Evolutionary conservation across 2,113 vertebrate species (phyloP), one percentile per base, ranked within the genome.

Genomic region (Phylloscopus whistleri): DNA sequence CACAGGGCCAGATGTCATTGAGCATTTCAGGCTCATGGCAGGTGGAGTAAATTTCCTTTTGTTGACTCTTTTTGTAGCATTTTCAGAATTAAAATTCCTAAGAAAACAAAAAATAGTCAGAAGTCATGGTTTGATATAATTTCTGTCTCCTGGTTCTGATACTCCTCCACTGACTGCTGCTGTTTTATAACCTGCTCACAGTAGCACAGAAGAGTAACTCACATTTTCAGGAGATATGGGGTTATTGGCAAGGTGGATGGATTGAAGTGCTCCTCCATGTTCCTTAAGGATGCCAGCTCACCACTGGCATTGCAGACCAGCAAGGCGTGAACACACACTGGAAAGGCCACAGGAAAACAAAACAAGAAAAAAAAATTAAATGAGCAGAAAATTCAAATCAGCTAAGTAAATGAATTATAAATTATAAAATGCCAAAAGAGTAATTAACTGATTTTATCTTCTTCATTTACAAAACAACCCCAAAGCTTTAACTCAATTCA

Each of bases 291-390:
- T 16, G 96, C 97, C 51, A 98, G 96, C 95, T 98, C 98, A 23
- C 97, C 79, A 16, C 98, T 98, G 43, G 98, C 98, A 28, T 98
- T 98, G 64, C 98, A 97, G 37, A 98, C 98, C 64, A 98, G 84
- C 84, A 98, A 84, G 24, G 98, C 98, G 2, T 98, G 98, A 59
- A 98, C 98, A 60, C 96, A 60, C 7, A 16, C 98, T 98, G 91
- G 5, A 60, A 86, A 94, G 18, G 69, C 21, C 77, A 87, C 6
- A 49, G 37, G 26, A 62, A 68, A 75, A 26, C 22, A 56, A 13
- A 33, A 55, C 5, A 6, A 81, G 41, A 52, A 37, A 67, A 37
- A 67, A 35, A 87, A 78, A 19, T 41, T 6, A n/a, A 49, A 23
- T 31, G 30, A 79, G 33, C 22, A 41, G 12, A 37, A 26, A 69